Base-by-base conservation (phyloP, 2,113 vertebrate genomes). In the Galbula dea region DNA sequence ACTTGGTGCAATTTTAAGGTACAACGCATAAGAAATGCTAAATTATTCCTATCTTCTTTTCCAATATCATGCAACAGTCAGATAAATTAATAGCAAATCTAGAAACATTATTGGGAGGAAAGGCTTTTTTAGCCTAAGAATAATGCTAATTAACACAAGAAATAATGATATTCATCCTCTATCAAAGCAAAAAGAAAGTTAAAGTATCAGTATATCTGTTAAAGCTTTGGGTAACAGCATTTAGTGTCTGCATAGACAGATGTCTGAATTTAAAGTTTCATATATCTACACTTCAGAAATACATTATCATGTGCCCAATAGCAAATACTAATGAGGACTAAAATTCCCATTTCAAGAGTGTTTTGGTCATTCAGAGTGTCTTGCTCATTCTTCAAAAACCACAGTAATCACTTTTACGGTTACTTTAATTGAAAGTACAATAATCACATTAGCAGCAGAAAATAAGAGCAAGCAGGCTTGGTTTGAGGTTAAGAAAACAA, bases 361-460 rank as follows among this genome's bases (percentile, higher is more conserved):
- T 23, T 73, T 37, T 26, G 88, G 85, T 86, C 75, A 91, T 76
- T 77, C 22, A 76, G 81, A 91, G 73, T 41, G 27, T 83, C 79
- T 93, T 46, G 48, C 16, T 86, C 49, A 63, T 52, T 83, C 76
- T 94, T 62, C 57, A 94, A 93, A 84, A 78, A 7, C 19, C 52
- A 84, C 30, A 52, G 69, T 72, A 94, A 93, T 88, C 1, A 0
- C 69, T 86, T 91, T 90, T 81, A 91, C 51, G 83, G 73, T 80
- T 86, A 72, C 83, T 88, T 94, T 88, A 96, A 92, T 84, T 96
- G 90, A 74, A 92, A 92, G 88, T 61, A 68, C 72, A 90, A 88
- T 95, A 92, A 96, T 74, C 88, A 94, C 84, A 88, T 96, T 84
- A 93, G 88, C 61, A 89, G 86, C 85, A 90, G 90, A 88, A 89